phyloP scores from a whole-genome alignment of 2,113 vertebrate species.

The Strix aluco region DNA sequence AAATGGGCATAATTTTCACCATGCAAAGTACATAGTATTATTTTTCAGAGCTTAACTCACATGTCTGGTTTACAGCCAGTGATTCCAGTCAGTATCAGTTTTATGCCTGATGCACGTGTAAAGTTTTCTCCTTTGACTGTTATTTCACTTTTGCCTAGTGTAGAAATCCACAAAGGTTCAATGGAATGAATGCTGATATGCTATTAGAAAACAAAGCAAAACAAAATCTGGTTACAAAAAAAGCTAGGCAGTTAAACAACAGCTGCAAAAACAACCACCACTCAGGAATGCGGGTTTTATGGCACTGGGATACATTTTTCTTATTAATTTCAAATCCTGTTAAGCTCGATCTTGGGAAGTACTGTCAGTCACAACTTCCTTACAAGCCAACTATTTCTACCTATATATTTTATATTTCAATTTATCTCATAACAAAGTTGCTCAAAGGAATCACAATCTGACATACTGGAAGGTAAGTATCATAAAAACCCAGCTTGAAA shows the following conservation, averaged over 20 bases:
- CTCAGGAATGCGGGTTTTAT: background rate
- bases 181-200: slow-evolving; percentile 80
- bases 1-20: background rate
- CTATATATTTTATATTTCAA: background rate
- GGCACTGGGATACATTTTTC: background rate
- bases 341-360: background rate
- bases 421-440: background rate
- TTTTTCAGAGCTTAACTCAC: slow-evolving; percentile 70
- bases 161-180: slow-evolving; percentile 78
- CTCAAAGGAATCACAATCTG: background rate
- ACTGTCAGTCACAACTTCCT: background rate
- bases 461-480: background rate
- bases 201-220: slow-evolving; percentile 64
- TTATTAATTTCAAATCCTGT: background rate
- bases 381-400: background rate
- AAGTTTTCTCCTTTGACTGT: slow-evolving; percentile 84
- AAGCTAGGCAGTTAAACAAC: background rate
- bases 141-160: slow-evolving; percentile 83
- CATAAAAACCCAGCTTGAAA: slow-evolving; percentile 11
- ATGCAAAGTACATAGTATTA: background rate
- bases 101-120: slow-evolving; percentile 68
- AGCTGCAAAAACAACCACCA: background rate
- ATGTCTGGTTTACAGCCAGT: slow-evolving; percentile 77
- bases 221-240: slow-evolving; percentile 18
- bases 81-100: slow-evolving; percentile 78